Percentiles rank a stretch among this genome's conserved stretches.
Evolutionary conservation across 2,888 invertebrate genomes (phyloP).

Genomic region (Ophion obscuratus): DNA sequence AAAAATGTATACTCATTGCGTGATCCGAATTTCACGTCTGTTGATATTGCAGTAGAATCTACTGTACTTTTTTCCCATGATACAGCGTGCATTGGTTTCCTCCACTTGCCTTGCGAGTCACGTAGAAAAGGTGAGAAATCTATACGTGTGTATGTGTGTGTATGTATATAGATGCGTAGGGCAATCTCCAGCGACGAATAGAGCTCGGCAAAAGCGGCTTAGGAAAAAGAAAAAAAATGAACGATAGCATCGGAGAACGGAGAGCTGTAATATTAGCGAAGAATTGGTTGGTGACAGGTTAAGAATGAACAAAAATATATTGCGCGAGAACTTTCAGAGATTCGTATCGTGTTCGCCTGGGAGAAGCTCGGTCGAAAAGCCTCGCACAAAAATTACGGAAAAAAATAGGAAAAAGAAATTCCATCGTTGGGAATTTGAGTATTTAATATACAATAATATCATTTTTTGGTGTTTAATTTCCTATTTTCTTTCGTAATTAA

Average conservation of each 20-base stretch:
- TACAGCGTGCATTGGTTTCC: conserved; percentile 18
- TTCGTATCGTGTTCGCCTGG: conserved; percentile 11
- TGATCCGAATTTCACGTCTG: conserved; percentile 37
- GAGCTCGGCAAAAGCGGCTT: conserved; percentile 53
- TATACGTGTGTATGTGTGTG: not conserved
- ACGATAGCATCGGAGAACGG: conserved; percentile 8
- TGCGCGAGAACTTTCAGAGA: conserved; percentile 28
- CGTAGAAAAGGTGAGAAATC: conserved; percentile 36
- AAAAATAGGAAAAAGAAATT: not conserved
- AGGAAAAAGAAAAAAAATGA: conserved; percentile 36
- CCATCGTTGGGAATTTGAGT: not conserved
- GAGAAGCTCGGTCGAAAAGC: not conserved
- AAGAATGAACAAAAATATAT: conserved; percentile 18
- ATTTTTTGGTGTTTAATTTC: not conserved
- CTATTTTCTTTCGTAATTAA: not conserved
- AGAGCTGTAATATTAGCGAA: conserved; percentile 21
- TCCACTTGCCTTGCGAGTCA: conserved; percentile 31
- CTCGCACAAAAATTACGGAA: not conserved
- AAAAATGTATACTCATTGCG: conserved; percentile 18
- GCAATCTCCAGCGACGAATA: conserved; percentile 40
- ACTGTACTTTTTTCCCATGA: conserved; percentile 8
- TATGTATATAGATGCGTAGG: not conserved
- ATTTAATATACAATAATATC: no score
- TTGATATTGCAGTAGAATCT: conserved; percentile 37
- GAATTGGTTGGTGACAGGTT: conserved; percentile 6